Evolutionary conservation across 2,113 vertebrate genomes (phyloP).

Genomic region (Numenius arquata): DNA sequence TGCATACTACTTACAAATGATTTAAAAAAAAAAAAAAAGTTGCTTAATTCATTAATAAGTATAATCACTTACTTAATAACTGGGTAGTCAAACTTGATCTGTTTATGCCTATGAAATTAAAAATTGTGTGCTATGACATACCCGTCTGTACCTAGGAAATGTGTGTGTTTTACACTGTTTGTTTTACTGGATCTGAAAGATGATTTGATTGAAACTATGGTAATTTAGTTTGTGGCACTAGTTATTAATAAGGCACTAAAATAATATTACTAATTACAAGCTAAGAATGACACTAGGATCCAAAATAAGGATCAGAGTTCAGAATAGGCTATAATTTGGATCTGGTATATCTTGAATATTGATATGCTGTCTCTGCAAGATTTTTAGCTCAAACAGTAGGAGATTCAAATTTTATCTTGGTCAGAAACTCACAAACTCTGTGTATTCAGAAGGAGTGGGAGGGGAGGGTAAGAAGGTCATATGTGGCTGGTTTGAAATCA

Average conservation of each 20-base stretch:
- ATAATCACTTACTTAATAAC: neutral
- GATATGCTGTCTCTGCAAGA: neutral
- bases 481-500: neutral
- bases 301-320: neutral
- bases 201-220: neutral
- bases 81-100: neutral
- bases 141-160: constrained; percentile 20
- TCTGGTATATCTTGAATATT: neutral
- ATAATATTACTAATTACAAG: constrained; percentile 15
- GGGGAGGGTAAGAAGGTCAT: neutral
- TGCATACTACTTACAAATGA: neutral
- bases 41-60: constrained; percentile 28
- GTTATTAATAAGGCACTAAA: neutral
- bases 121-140: neutral
- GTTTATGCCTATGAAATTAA: neutral
- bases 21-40: neutral
- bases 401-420: neutral
- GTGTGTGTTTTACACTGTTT: neutral
- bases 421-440: neutral
- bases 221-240: neutral
- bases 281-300: neutral
- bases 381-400: neutral
- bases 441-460: neutral
- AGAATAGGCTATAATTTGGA: neutral
- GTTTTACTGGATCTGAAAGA: neutral